These are phyloP conservation scores for Drosophila percnosoma DNA, from an alignment of 2,888 invertebrate genomes.

Conservation along the genomic window DNA sequence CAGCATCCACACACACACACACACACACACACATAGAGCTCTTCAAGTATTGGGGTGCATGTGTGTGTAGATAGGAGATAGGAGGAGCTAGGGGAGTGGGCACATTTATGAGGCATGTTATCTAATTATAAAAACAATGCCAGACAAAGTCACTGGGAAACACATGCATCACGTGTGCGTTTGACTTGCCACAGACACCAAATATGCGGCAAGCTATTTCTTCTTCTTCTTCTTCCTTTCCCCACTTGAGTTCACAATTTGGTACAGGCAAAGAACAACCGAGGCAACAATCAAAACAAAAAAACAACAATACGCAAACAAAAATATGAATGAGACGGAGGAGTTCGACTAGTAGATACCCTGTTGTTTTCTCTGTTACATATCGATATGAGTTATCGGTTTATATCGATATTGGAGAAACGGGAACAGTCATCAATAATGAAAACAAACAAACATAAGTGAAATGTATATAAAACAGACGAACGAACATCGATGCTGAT, in stretches of 20 bases:
- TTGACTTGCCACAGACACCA: constrained; percentile 16
- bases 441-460: no score
- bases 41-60: not conserved
- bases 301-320: not conserved
- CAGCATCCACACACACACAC: constrained; percentile 17
- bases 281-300: not conserved
- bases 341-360: not conserved
- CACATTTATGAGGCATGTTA: constrained; percentile 58
- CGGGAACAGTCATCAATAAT: no score
- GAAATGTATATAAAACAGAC: no score
- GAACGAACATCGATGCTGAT: not conserved
- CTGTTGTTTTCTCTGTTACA: not conserved
- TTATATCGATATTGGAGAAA: no score
- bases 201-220: constrained; percentile 19
- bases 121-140: constrained; percentile 60
- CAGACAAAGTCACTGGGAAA: constrained; percentile 22
- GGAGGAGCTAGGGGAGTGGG: constrained; percentile 1
- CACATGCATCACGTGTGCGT: constrained; percentile 23
- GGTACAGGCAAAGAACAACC: not conserved
- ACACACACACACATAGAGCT: not conserved
- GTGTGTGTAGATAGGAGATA: not conserved
- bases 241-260: constrained; percentile 29
- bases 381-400: no score
- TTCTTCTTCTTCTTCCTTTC: not conserved
- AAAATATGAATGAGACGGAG: not conserved